Conservation (phyloP, 2,888 invertebrate genomes). For the Phengaris arion region DNA sequence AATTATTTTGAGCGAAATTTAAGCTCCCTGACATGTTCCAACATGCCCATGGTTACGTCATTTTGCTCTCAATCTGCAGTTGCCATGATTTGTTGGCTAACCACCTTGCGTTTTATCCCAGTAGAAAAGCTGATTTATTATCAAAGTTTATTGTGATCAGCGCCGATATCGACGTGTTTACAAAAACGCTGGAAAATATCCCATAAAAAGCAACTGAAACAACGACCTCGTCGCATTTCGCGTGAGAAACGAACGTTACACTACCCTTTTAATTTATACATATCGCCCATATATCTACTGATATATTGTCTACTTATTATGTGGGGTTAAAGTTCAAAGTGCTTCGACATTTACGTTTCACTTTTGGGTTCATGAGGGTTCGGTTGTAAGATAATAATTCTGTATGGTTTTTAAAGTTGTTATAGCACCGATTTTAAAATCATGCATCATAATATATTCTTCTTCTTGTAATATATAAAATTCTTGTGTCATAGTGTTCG, state of each 20-base stretch:
- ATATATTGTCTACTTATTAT: constrained; percentile 41
- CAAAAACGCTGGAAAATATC: constrained; percentile 40
- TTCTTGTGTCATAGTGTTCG: no score
- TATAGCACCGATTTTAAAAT: background rate
- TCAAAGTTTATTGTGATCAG: no score
- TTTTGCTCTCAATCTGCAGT: no score
- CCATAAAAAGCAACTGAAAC: constrained; percentile 34
- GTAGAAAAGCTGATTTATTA: no score
- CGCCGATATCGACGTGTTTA: constrained; percentile 39
- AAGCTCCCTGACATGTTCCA: no score
- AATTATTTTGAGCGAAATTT: no score
- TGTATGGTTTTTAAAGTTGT: no score
- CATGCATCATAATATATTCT: no score
- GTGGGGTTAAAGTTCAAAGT: constrained; percentile 29
- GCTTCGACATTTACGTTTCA: background rate
- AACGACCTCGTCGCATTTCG: constrained; percentile 45
- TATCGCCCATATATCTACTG: constrained; percentile 54
- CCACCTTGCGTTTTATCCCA: no score
- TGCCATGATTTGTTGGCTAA: no score
- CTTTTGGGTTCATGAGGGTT: background rate
- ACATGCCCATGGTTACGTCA: no score
- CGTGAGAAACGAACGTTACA: constrained; percentile 51
- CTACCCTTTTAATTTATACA: constrained; percentile 40
- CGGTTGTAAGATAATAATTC: background rate
- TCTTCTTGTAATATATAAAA: no score